Percentiles rank a stretch among this genome's conserved stretches.
These are phyloP conservation scores for Xylocampa areola DNA, from an alignment of 2,888 invertebrate genomes.

Conservation along the genomic window DNA sequence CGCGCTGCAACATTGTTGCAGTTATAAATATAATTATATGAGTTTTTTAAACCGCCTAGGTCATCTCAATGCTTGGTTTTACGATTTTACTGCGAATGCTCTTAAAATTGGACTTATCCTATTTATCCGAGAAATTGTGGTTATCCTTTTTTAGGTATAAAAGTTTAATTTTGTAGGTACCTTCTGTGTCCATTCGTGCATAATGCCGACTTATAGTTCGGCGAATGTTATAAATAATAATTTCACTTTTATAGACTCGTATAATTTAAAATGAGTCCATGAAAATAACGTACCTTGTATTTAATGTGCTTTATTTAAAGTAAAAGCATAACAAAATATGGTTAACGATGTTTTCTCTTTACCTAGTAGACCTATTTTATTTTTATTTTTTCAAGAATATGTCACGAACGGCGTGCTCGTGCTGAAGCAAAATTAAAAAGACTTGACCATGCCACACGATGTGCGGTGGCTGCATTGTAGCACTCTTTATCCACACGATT, in stretches of 20 bases:
- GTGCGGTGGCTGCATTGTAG: no score
- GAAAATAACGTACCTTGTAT: not conserved
- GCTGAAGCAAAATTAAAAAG: no score
- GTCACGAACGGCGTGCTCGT: no score
- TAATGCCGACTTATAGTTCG: constrained; percentile 10
- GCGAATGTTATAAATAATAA: not conserved
- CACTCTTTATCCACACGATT: no score
- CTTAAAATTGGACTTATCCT: constrained; percentile 55
- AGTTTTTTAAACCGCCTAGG: constrained; percentile 61
- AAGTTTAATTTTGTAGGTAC: constrained; percentile 31
- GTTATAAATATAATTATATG: constrained; percentile 64
- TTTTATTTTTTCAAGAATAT: no score
- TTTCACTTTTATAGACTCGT: constrained; percentile 13
- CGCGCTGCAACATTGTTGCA: constrained; percentile 59
- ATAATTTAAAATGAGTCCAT: not conserved
- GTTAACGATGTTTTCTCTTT: no score
- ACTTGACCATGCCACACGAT: no score
- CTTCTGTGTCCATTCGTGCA: constrained; percentile 7
- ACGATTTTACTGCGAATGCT: constrained; percentile 60
- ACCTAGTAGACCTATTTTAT: no score
- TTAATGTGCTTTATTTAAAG: no score
- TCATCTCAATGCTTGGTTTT: constrained; percentile 45
- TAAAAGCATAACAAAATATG: no score
- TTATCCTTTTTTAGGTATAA: constrained; percentile 41
- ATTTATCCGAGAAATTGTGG: constrained; percentile 44